These are phyloP conservation scores for Periparus ater DNA, from an alignment of 2,797 vertebrate genomes.

Conservation along the genomic window DNA sequence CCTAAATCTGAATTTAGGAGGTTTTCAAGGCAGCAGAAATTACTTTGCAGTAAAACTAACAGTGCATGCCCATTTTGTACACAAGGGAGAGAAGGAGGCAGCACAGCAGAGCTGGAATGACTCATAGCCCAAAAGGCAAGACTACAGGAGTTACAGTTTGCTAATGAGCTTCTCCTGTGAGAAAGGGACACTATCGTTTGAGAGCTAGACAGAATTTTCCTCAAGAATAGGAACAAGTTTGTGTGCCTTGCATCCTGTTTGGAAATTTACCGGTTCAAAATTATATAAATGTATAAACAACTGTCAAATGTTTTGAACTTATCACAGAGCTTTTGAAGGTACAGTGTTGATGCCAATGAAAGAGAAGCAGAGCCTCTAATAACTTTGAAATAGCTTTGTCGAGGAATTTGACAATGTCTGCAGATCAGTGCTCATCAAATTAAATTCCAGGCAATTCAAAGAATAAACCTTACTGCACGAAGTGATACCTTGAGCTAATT, in stretches of 20 bases:
- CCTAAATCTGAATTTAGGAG: slow-evolving; percentile 29
- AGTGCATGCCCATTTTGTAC: not conserved
- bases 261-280: slow-evolving; percentile 8
- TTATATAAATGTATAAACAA: not conserved
- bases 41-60: slow-evolving; percentile 49
- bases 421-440: not conserved
- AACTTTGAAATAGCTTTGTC: not conserved
- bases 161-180: not conserved
- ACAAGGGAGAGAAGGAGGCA: not conserved
- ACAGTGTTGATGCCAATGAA: not conserved
- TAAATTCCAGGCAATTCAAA: not conserved
- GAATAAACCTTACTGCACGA: not conserved
- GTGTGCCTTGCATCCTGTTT: not conserved
- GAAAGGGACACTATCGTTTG: not conserved
- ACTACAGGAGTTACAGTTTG: not conserved
- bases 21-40: slow-evolving; percentile 10
- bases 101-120: not conserved
- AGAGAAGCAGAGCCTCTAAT: not conserved
- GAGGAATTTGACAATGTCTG: not conserved
- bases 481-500: not conserved
- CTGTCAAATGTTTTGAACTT: not conserved
- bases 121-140: not conserved
- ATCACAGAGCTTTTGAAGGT: not conserved
- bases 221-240: not conserved
- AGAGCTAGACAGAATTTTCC: not conserved